A percentile compares a stretch with the other conserved stretches of the same genome.
These are phyloP conservation scores for Nothobranchius kuhntae DNA, from an alignment of 2,113 vertebrate genomes.

Conservation along the genomic window DNA sequence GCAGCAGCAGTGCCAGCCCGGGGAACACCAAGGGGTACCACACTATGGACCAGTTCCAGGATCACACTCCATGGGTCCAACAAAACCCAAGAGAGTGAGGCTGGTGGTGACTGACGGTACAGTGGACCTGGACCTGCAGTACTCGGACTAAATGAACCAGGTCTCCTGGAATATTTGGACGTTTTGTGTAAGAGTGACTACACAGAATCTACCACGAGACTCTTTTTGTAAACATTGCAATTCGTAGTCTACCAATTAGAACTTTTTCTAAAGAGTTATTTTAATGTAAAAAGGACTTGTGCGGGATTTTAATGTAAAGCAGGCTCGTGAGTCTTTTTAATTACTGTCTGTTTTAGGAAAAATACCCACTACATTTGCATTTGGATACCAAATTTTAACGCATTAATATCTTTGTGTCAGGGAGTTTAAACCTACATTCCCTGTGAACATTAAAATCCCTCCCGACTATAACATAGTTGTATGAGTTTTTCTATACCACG, in stretches of 20 bases:
- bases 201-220: constrained; percentile 11
- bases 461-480: constrained; percentile 62
- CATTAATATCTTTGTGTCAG: constrained; percentile 46
- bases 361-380: constrained; percentile 41
- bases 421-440: constrained; percentile 19
- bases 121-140: constrained; percentile 81
- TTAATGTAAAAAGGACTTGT: constrained; percentile 45
- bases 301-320: constrained; percentile 54
- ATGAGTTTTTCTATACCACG: constrained; percentile 50
- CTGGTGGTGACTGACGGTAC: constrained; percentile 82
- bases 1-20: constrained; percentile 69
- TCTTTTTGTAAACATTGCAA: constrained; percentile 54
- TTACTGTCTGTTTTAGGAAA: constrained; percentile 41
- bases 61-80: constrained; percentile 73
- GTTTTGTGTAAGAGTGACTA: constrained; percentile 5
- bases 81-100: constrained; percentile 81
- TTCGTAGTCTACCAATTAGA: constrained; percentile 39
- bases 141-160: constrained; percentile 72
- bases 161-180: constrained; percentile 8
- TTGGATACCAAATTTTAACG: constrained; percentile 46
- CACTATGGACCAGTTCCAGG: constrained; percentile 63
- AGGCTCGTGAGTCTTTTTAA: constrained; percentile 40
- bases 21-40: constrained; percentile 62
- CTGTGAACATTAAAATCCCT: constrained; percentile 34
- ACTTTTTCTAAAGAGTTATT: constrained; percentile 53